phyloP scores from a whole-genome alignment of 2,797 vertebrate species.

The Gymnopithys bicolor region DNA sequence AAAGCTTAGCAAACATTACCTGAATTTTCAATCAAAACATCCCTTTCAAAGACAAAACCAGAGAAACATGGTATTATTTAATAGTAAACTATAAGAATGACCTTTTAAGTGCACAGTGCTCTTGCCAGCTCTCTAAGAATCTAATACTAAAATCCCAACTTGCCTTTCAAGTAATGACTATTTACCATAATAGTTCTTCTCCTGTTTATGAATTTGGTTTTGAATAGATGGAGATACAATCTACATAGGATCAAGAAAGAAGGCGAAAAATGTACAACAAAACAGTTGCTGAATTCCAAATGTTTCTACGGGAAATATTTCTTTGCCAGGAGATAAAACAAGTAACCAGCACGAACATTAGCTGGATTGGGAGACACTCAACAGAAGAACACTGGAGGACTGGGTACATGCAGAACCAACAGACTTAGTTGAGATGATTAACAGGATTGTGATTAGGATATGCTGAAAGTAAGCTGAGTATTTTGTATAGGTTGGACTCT shows the following conservation, averaged over 20 bases:
- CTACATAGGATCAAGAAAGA: not conserved
- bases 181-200: not conserved
- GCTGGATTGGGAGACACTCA: not conserved
- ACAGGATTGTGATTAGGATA: not conserved
- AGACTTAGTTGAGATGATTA: not conserved
- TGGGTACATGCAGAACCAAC: not conserved
- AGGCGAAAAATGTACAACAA: not conserved
- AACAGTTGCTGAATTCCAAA: not conserved
- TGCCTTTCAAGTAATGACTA: not conserved
- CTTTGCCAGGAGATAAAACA: not conserved
- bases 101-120: not conserved
- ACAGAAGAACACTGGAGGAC: not conserved
- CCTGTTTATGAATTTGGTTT: not conserved
- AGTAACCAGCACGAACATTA: not conserved
- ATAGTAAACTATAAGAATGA: not conserved
- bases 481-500: not conserved
- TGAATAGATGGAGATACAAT: not conserved
- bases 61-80: not conserved
- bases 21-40: not conserved
- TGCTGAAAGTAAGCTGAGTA: accelerated
- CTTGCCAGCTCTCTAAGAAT: not conserved
- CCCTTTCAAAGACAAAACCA: not conserved
- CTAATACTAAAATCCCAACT: not conserved
- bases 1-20: not conserved
- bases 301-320: not conserved